Base-by-base conservation (phyloP, 37 sponge, comb jelly and placozoan species). In the Theonella swinhoei region DNA sequence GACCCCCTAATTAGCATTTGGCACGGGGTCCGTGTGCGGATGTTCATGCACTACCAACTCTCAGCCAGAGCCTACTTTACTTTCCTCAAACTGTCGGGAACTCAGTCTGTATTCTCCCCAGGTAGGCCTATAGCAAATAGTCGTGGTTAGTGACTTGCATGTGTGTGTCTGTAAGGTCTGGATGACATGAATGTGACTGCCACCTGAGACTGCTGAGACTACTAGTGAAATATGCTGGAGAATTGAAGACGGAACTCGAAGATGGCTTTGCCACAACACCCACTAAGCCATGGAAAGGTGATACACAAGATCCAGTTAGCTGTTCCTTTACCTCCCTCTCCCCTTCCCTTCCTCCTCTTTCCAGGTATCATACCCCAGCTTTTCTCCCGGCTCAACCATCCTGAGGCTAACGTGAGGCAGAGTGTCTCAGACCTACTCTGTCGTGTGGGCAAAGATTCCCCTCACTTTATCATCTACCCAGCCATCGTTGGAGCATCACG, bases 161-260 rank as follows among this genome's bases (percentile, higher is more conserved):
- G 14, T 47, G 54, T 47, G 14, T 17, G 54, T 14, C 14, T 47
- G 54, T 17, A 47, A 47, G 89, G 84, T 62, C 86, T 95, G 28
- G 92, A 89, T 70, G 95, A 95, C 74, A 89, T 95, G 95, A 95
- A 95, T 41, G 96, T 95, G 76, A 95, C 94, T 9, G 95, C 93
- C 19, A 91, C 90, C 80, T 96, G 39, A 40, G 97, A 32, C 82
- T 96, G 63, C 92, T 94, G 7, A 66, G 95, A 7, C 78, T 96
- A 37, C 81, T 94, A 33, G 97, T 94, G 35, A 96, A 96, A 65
- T 93, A 94, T 80, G 92, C 93, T 1, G 81, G 60, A 11, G 97
- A 96, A 63, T 81, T 96, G 79, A 94, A 88, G 81, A 71, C 39
- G 26, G 93, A 91, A 74, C 81, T 96, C 25, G 91, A 94, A 73